These are phyloP conservation scores for Hydraecia micacea DNA, from an alignment of 2,888 invertebrate genomes.

Conservation along the genomic window DNA sequence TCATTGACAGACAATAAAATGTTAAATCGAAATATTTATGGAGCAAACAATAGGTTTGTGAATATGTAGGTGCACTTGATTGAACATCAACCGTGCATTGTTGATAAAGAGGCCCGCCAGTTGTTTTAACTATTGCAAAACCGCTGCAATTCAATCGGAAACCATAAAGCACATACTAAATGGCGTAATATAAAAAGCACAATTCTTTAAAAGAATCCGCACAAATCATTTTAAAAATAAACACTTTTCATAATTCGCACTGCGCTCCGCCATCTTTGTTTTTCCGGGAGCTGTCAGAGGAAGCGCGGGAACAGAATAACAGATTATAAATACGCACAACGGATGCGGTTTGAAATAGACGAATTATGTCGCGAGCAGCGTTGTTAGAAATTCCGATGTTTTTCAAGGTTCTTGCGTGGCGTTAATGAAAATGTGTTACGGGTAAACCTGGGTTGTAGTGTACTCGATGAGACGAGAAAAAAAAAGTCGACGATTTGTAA, in stretches of 20 bases:
- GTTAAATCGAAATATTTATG: not conserved
- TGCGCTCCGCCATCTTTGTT: slow-evolving; percentile 62
- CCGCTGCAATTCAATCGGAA: not conserved
- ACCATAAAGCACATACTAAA: not conserved
- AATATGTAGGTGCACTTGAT: not conserved
- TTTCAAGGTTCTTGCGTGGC: slow-evolving; percentile 62
- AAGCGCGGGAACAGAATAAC: slow-evolving; percentile 67
- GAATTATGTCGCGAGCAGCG: slow-evolving; percentile 81
- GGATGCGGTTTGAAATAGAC: slow-evolving; percentile 82
- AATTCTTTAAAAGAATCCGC: slow-evolving; percentile 7
- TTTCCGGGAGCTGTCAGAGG: slow-evolving; percentile 61
- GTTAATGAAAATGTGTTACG: slow-evolving; percentile 63
- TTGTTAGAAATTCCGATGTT: slow-evolving; percentile 63
- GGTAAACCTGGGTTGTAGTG: slow-evolving; percentile 31
- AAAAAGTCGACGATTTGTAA: slow-evolving; percentile 37
- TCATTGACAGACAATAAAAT: not conserved
- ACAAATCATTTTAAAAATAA: slow-evolving; percentile 34
- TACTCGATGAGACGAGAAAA: slow-evolving; percentile 30
- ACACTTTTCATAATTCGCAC: slow-evolving; percentile 27
- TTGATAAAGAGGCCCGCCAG: too few relatives aligned
- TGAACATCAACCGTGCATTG: not conserved
- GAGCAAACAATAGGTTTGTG: not conserved
- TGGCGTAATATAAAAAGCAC: not conserved
- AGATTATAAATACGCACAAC: slow-evolving; percentile 76
- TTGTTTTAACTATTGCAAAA: too few relatives aligned